Base-by-base conservation (phyloP, 1,140 invertebrate genomes). In the Nasonia longicornis region DNA sequence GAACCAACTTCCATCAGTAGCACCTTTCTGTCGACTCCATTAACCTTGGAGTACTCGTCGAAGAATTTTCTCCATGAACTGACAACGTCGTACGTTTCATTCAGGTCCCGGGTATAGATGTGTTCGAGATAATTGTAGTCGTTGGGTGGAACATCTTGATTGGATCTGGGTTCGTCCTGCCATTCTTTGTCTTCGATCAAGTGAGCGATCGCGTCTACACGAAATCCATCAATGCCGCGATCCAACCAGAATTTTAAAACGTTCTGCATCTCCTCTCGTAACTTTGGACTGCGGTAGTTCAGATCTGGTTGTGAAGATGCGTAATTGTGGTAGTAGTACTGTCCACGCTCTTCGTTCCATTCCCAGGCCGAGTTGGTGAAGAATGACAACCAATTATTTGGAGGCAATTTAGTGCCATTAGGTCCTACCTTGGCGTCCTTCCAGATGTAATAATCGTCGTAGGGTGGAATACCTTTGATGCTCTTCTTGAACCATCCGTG, bases 1-100 rank as follows among this genome's bases (percentile, higher is more conserved):
- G 94, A 93, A 29, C 93, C 91, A 0, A 95, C 84, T 94, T 94
- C 95, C 86, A 92, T 92, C 10, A 85, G 85, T 96, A 96, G 95
- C 95, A 96, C 91, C 83, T 94, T 94, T 70, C 93, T 86, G 73
- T 93, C 90, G 78, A 95, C 95, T 11, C 95, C 93, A 84, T 96
- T 94, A 86, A 96, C 95, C 7, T 26, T 74, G 14, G 72, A 52
- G n/a, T 52, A 58, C 8, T 52, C 8, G 48, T 74, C 48, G 3
- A 52, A 22, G 7, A 74, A 12, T 31, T n/a, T 52, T 58, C 31
- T 58, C 72, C 72, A 74, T 4, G 72, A 48, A 16, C 22, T n/a
- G 12, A 74, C 72, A 10, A 74, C 22, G 42, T 52, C 35, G 48
- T 92, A 93, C 0, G 92, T 93, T 85, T 93, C 92, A 3, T 92